Conservation (phyloP, 1,140 invertebrate species). For the Meloidogyne chitwoodi region DNA sequence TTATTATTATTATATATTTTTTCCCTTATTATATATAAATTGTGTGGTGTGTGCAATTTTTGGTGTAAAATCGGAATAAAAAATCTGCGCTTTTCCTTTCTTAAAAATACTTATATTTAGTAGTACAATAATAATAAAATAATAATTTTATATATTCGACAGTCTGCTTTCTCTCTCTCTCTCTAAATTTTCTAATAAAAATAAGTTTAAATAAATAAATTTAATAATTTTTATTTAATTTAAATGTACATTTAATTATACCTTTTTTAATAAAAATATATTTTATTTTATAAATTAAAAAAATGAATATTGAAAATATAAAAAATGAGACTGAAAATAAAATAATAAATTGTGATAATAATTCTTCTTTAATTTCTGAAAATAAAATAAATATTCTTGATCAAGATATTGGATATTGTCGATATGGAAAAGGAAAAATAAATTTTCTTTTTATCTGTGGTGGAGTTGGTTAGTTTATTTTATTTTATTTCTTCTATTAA, state of each 20-base stretch:
- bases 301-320: background rate
- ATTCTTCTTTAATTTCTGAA: slow-evolving; percentile 17
- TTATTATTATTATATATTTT: background rate
- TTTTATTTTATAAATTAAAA: too few species aligned
- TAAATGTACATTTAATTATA: too few species aligned
- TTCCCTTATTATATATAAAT: background rate
- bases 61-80: background rate
- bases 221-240: too few species aligned
- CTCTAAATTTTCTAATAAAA: too few species aligned
- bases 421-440: slow-evolving; percentile 52
- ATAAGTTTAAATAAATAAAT: too few species aligned
- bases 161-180: too few species aligned
- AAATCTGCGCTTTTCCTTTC: background rate
- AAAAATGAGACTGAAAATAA: background rate
- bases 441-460: slow-evolving; percentile 56
- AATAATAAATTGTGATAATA: background rate
- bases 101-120: too few species aligned
- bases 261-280: too few species aligned
- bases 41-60: background rate
- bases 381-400: slow-evolving; percentile 26
- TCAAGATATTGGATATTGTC: slow-evolving; percentile 42
- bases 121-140: too few species aligned
- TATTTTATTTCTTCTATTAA: slow-evolving; percentile 1
- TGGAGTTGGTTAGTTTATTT: slow-evolving; percentile 47
- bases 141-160: too few species aligned